A percentile compares a stretch with the other conserved stretches of the same genome.
Evolutionary conservation across 1,140 invertebrate genomes (phyloP).

Genomic region (Campoletis sonorensis): DNA sequence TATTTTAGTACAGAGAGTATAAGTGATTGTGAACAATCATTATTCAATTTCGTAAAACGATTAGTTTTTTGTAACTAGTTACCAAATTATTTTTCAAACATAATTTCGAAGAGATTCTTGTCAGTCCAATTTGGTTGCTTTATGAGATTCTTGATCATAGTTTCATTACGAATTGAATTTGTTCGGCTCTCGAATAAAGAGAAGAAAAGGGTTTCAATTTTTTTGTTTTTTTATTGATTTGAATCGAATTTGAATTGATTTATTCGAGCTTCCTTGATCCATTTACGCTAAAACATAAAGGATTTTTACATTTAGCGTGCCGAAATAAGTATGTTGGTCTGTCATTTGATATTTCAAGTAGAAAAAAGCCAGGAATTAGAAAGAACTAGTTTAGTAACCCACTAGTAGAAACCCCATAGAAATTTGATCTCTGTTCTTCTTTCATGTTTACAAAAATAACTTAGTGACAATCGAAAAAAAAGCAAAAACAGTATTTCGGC

Average conservation of each 20-base stretch:
- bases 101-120: too few relatives aligned
- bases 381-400: conserved; percentile 1
- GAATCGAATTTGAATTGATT: neutral
- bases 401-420: conserved; percentile 15
- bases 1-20: too few relatives aligned
- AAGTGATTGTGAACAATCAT: too few relatives aligned
- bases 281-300: neutral
- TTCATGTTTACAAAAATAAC: neutral
- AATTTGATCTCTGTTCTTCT: neutral
- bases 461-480: neutral
- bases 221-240: too few relatives aligned
- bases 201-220: neutral
- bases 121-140: too few relatives aligned
- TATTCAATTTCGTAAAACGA: too few relatives aligned
- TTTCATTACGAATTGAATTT: neutral
- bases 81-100: too few relatives aligned
- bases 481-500: neutral
- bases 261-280: neutral
- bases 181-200: neutral
- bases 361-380: conserved; percentile 10
- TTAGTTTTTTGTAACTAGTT: too few relatives aligned
- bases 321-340: too few relatives aligned
- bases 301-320: too few relatives aligned
- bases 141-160: too few relatives aligned
- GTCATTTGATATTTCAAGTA: neutral